Evolutionary conservation across 2,888 invertebrate species (phyloP), one percentile per base, ranked within the genome.

Genomic region (Pterobdella sp.): DNA sequence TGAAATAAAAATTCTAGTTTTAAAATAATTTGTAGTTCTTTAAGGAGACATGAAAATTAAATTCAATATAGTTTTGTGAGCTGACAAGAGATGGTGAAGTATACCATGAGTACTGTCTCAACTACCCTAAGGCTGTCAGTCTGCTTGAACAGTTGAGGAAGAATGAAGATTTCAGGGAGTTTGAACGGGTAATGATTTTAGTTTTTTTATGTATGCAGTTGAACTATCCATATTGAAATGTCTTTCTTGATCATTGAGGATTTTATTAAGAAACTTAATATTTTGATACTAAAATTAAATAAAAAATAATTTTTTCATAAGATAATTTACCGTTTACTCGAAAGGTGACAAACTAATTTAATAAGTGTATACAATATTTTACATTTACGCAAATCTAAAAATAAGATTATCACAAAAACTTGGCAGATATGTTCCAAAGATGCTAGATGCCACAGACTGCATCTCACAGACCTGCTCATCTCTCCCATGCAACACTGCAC

Each of bases 401-500:
- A n/a, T n/a, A n/a, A n/a, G n/a, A n/a, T n/a, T n/a, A n/a, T n/a
- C n/a, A n/a, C n/a, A n/a, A n/a, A n/a, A n/a, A n/a, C n/a, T n/a
- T n/a, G n/a, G n/a, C n/a, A 88, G 87, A 86, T 87, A 83, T 88
- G 88, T 80, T 85, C 86, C 78, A 82, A 85, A 74, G 88, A 88
- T 79, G 82, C 85, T 3, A 82, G 88, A 14, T 88, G 88, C 80
- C 87, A 87, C 79, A 85, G 88, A 73, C 84, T 88, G n/a, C 87
- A 87, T 79, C 79, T 88, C 73, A 87, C 87, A 31, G 88, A 88
- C 79, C 82, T 88, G 14, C 82, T 88, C 71, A 87, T 88, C 66
- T 86, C 87, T 1, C 88, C 88, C 29, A 87, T 88, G 77, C 87
- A 88, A 79, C 87, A 88, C 80, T 87, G 88, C 76, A 88, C 87